Percentiles rank a stretch among this genome's conserved stretches.
Evolutionary conservation across 2,888 invertebrate genomes (phyloP).

Genomic region (Alviniconcha strummeri): DNA sequence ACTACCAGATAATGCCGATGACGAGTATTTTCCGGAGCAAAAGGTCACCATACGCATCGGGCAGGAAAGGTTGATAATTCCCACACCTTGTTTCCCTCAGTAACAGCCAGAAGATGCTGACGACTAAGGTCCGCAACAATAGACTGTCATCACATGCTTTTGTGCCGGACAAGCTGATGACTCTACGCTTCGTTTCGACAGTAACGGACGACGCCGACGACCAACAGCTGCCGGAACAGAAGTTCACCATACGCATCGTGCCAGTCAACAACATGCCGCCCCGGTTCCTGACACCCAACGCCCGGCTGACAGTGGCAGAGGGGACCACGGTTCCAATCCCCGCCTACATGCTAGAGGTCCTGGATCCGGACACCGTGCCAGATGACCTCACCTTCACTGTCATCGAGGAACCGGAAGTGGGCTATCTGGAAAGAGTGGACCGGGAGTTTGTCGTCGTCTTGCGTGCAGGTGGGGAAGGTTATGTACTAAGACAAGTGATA

Average conservation of each 20-base stretch:
- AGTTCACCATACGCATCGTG: conserved; percentile 60
- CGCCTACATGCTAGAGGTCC: conserved; percentile 52
- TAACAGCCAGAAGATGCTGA: too few relatives aligned
- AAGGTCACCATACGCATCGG: too few relatives aligned
- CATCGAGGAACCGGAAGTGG: conserved; percentile 50
- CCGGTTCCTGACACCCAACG: conserved; percentile 46
- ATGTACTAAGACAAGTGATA: too few relatives aligned
- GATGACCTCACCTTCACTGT: conserved; percentile 56
- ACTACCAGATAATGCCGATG: too few relatives aligned
- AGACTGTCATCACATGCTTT: too few relatives aligned
- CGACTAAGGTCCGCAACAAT: too few relatives aligned
- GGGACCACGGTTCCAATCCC: conserved; percentile 56
- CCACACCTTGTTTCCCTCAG: too few relatives aligned
- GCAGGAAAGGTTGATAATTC: too few relatives aligned
- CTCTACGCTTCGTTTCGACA: conserved; percentile 32
- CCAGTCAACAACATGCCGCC: conserved; percentile 68
- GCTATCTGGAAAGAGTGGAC: conserved; percentile 54
- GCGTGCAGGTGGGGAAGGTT: conserved; percentile 43
- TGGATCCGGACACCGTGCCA: conserved; percentile 60
- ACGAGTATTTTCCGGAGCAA: too few relatives aligned
- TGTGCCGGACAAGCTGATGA: too few relatives aligned
- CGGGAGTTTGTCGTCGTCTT: conserved; percentile 44
- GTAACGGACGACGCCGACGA: conserved; percentile 54
- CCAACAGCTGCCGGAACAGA: conserved; percentile 51
- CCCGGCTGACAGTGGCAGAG: conserved; percentile 53